phyloP scores from a whole-genome alignment of 1,140 invertebrate species.

The Cotesia typhae region DNA sequence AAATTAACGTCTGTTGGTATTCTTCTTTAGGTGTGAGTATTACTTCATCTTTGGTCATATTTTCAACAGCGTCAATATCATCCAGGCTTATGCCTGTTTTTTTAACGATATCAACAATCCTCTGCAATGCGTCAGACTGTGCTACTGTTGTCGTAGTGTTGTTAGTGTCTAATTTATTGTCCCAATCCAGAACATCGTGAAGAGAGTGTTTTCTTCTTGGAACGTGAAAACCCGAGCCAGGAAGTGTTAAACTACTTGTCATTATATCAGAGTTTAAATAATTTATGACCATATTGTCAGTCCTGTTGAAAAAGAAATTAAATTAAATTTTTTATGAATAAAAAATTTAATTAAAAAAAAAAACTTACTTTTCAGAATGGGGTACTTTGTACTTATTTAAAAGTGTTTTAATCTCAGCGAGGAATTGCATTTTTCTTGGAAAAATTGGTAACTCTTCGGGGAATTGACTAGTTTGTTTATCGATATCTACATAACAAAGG shows the following conservation, averaged over 20 bases:
- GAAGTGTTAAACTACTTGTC: conserved; percentile 68
- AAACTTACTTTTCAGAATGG: conserved; percentile 60
- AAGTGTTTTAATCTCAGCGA: conserved; percentile 83
- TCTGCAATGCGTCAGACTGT: conserved; percentile 77
- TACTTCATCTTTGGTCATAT: conserved; percentile 64
- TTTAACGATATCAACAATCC: conserved; percentile 81
- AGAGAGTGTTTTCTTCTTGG: conserved; percentile 77
- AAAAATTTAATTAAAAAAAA: not conserved
- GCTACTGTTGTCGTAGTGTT: conserved; percentile 42
- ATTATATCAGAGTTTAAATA: conserved; percentile 66
- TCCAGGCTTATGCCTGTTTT: conserved; percentile 74
- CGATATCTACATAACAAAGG: conserved; percentile 95
- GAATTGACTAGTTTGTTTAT: conserved; percentile 88
- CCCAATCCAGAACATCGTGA: conserved; percentile 78
- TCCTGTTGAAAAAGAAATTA: conserved; percentile 55
- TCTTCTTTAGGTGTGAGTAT: conserved; percentile 74
- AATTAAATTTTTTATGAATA: conserved; percentile 22
- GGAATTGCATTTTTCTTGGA: conserved; percentile 88
- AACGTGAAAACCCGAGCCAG: conserved; percentile 63
- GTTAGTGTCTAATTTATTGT: conserved; percentile 66
- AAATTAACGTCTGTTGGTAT: conserved; percentile 85
- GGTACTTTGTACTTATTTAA: conserved; percentile 78
- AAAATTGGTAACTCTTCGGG: conserved; percentile 96
- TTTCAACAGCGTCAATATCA: conserved; percentile 69
- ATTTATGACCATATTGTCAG: conserved; percentile 66